phyloP scores from a whole-genome alignment of 2,113 vertebrate species.

The Gallinago media region DNA sequence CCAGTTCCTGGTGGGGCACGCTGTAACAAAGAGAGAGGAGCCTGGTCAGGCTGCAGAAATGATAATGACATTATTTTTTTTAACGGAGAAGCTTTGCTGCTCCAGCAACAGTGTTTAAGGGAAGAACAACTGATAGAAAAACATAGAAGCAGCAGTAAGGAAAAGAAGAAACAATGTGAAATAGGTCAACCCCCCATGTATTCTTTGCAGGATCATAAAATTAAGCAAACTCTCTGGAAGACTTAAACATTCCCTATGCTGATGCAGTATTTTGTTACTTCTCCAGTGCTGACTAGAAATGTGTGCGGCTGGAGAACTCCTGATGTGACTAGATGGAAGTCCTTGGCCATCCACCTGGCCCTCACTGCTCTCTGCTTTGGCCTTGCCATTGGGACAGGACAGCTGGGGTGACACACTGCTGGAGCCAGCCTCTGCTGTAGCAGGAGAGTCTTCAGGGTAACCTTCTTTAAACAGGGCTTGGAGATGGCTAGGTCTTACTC shows the following conservation, averaged over 20 bases:
- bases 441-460: neutral
- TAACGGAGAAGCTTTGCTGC: neutral
- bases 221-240: neutral
- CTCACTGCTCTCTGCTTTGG: neutral
- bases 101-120: neutral
- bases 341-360: neutral
- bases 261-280: neutral
- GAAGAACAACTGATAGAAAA: neutral
- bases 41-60: neutral
- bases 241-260: neutral
- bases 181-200: neutral
- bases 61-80: neutral
- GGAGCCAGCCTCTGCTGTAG: neutral
- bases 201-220: neutral
- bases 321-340: neutral
- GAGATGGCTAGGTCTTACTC: neutral
- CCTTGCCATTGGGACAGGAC: neutral
- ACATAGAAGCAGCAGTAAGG: neutral
- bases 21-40: neutral
- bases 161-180: neutral
- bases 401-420: neutral
- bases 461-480: neutral
- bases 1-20: neutral
- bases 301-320: neutral
- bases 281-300: neutral